These are phyloP conservation scores for Carposina sasakii DNA, from an alignment of 1,140 invertebrate genomes.

Conservation along the genomic window DNA sequence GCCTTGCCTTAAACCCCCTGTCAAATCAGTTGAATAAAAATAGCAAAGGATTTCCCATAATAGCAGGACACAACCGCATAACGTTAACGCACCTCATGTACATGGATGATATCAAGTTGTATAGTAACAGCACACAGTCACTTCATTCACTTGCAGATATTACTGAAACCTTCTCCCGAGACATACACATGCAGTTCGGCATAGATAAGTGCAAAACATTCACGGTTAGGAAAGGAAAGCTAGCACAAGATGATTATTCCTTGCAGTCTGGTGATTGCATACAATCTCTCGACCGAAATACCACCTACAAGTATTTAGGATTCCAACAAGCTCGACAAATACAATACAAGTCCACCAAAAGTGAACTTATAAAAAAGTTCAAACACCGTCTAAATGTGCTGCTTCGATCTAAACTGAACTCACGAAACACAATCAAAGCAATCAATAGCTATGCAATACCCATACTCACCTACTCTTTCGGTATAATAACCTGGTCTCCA, in stretches of 20 bases:
- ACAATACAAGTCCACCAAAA: conserved; percentile 8
- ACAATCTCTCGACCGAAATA: neutral
- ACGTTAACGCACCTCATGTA: conserved; percentile 8
- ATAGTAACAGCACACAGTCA: conserved; percentile 1
- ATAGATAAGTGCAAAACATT: conserved; percentile 5
- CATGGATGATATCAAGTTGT: conserved; percentile 7
- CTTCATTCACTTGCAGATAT: neutral
- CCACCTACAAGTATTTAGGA: conserved; percentile 7
- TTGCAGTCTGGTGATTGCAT: neutral
- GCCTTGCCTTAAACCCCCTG: neutral
- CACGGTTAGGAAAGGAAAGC: neutral
- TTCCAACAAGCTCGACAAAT: conserved; percentile 7
- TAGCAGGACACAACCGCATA: neutral
- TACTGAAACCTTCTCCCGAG: neutral
- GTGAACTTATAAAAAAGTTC: conserved; percentile 5
- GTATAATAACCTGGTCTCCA: neutral
- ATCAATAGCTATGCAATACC: conserved; percentile 1
- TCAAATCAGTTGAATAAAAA: neutral
- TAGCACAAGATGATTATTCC: neutral
- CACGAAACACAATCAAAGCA: conserved; percentile 4
- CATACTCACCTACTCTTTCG: neutral
- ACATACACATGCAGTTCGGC: conserved; percentile 1
- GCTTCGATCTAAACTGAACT: neutral
- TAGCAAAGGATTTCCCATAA: neutral
- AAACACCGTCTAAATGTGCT: conserved; percentile 10